Conservation (phyloP, 2,797 vertebrate species). For the Acipenser oxyrinchus region DNA sequence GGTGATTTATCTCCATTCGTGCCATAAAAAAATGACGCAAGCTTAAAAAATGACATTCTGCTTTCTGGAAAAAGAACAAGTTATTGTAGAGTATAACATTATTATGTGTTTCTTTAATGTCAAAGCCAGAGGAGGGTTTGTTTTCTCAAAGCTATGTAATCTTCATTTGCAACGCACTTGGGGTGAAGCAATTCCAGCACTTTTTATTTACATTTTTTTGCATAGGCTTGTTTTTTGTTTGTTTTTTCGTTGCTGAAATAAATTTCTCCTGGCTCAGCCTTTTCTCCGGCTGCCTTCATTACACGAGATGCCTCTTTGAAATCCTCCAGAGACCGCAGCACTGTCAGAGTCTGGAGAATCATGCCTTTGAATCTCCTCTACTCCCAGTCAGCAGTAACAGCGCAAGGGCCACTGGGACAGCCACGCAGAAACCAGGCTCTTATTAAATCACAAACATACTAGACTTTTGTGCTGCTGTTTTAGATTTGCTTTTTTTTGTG, state of each 20-base stretch:
- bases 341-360: neutral
- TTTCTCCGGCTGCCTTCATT: neutral
- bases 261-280: neutral
- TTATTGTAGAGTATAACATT: too few relatives aligned
- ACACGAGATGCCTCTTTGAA: neutral
- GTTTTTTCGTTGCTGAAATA: neutral
- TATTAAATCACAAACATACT: too few relatives aligned
- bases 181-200: neutral
- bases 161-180: neutral
- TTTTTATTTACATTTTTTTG: neutral
- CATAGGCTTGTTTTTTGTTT: neutral
- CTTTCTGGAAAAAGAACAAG: neutral
- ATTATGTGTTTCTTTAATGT: too few relatives aligned
- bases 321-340: neutral
- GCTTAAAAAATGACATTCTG: neutral
- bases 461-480: neutral
- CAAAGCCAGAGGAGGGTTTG: neutral
- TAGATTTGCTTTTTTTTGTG: neutral
- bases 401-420: too few relatives aligned
- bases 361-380: neutral
- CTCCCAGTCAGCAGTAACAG: neutral
- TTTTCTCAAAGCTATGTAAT: neutral
- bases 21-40: too few relatives aligned
- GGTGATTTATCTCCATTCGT: too few relatives aligned
- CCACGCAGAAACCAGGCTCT: neutral